phyloP scores from a whole-genome alignment of 2,888 invertebrate genomes.

The Leucania comma region DNA sequence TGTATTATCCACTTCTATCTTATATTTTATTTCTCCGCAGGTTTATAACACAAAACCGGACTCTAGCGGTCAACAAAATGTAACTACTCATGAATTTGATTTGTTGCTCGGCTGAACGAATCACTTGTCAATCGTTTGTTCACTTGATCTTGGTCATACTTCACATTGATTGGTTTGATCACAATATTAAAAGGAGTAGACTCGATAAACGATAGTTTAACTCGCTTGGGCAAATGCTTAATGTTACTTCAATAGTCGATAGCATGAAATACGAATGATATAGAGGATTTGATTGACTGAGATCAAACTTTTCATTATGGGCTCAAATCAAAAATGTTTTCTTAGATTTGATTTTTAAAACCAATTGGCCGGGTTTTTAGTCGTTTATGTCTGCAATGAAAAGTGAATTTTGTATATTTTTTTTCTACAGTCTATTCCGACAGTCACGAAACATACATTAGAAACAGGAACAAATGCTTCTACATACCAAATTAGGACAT shows the following conservation, averaged over 20 bases:
- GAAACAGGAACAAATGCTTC: conserved; percentile 64
- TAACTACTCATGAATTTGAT: conserved; percentile 87
- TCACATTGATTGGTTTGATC: conserved; percentile 87
- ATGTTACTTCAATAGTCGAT: conserved; percentile 76
- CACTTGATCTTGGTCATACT: conserved; percentile 87
- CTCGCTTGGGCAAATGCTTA: conserved; percentile 84
- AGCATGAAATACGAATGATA: conserved; percentile 79
- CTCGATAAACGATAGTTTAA: conserved; percentile 78
- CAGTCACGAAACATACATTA: conserved; percentile 63
- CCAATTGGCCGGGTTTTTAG: conserved; percentile 78
- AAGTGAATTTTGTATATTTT: conserved; percentile 74
- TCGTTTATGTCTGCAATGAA: conserved; percentile 81
- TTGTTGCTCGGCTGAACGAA: conserved; percentile 88
- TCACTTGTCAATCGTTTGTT: conserved; percentile 86
- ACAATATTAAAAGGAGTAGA: conserved; percentile 83
- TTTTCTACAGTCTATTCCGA: conserved; percentile 77
- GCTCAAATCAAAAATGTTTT: conserved; percentile 74
- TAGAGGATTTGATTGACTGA: conserved; percentile 70
- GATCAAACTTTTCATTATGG: conserved; percentile 84
- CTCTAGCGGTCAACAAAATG: conserved; percentile 90
- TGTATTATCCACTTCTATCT: conserved; percentile 87
- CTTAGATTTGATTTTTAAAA: conserved; percentile 51
- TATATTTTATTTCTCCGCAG: conserved; percentile 90
- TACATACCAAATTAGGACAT: conserved; percentile 71
- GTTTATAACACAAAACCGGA: conserved; percentile 91